Conservation (phyloP, 1,140 invertebrate species). For the Drosophila nigromelanica region DNA sequence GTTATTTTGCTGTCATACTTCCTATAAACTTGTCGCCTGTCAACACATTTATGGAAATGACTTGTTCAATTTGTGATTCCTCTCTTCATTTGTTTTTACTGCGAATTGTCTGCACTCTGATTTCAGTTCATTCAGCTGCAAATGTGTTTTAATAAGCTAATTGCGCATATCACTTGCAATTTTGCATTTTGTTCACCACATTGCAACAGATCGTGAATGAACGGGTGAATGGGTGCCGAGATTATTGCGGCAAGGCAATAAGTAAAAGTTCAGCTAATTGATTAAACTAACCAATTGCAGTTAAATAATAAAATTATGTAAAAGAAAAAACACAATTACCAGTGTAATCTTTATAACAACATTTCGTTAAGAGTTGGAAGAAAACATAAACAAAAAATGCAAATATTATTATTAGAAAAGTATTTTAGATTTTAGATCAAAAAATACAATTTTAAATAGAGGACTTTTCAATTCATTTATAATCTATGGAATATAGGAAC, state of each 20-base stretch:
- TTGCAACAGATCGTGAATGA: conserved; percentile 6
- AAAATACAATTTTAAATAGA: too few relatives aligned
- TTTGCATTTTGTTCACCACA: conserved; percentile 4
- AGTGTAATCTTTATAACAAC: too few relatives aligned
- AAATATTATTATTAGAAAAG: too few relatives aligned
- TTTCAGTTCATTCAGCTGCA: neutral
- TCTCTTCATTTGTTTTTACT: neutral
- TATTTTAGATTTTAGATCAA: too few relatives aligned
- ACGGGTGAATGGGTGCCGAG: neutral
- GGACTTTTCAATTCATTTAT: too few relatives aligned
- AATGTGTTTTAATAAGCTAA: conserved; percentile 7
- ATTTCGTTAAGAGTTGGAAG: too few relatives aligned
- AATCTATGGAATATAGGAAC: too few relatives aligned
- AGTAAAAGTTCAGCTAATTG: conserved; percentile 17
- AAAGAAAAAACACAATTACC: neutral
- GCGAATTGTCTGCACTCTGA: neutral
- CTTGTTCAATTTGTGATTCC: neutral
- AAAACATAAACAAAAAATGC: too few relatives aligned
- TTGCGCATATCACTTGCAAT: neutral
- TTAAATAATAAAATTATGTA: neutral
- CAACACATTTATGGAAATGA: neutral
- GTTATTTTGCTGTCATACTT: conserved; percentile 3
- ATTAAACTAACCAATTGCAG: conserved; percentile 2
- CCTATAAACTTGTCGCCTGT: neutral
- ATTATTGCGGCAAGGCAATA: neutral